Evolutionary conservation across 2,888 invertebrate species (phyloP), one percentile per base, ranked within the genome.

Genomic region (Lasioglossum figueresi): DNA sequence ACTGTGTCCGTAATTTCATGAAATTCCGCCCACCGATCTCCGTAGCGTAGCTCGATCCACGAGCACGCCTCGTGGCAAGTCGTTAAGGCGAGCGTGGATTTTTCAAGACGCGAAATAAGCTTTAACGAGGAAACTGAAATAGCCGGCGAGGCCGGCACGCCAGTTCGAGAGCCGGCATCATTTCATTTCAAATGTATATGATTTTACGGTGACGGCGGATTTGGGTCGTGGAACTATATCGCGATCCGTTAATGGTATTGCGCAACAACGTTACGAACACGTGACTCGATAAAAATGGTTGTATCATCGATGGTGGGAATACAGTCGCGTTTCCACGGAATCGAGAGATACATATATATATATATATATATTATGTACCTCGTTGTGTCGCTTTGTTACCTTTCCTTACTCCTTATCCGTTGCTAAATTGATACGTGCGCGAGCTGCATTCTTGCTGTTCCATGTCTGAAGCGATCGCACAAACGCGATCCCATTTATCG

Each of bases 231-330:
- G 48, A 83, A 83, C 71, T 83, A 79, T 79, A 89, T 87, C 78
- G 74, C 85, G 76, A 75, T 63, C 79, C 66, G 86, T 88, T 86
- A 80, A 86, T 83, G 73, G 72, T 43, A 56, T 87, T 89, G 80
- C 83, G 84, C 84, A 89, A 88, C 79, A 48, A 14, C 6, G 59
- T 37, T 43, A 59, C 79, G 19, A 16, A 88, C 85, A 88, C 70
- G 75, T 79, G 82, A 80, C 43, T 76, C 71, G 86, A 87, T 83
- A 84, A 89, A 82, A 80, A 76, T 75, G 43, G 81, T 76, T 84
- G 76, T 83, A 80, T 74, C 79, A 80, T 87, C 89, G 83, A 84
- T 79, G 84, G 56, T 86, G 84, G 83, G 81, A 89, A 88, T 86
- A 66, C 52, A 37, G 76, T 56, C 48, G 56, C 66, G 70, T 86